These are phyloP conservation scores for Papilio gigon DNA, from an alignment of 2,888 invertebrate genomes.

Conservation along the genomic window DNA sequence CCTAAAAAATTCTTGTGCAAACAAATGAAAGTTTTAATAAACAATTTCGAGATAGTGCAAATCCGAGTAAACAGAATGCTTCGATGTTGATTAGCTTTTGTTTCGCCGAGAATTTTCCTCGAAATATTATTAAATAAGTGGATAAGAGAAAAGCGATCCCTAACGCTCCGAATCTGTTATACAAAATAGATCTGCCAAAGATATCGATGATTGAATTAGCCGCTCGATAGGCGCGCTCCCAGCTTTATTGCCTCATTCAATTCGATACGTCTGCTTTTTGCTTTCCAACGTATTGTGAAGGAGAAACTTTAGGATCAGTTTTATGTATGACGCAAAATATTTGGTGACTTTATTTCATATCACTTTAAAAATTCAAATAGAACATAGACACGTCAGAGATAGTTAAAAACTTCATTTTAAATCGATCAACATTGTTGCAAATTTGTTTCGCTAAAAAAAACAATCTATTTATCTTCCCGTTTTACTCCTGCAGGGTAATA, in stretches of 20 bases:
- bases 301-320: constrained; percentile 6
- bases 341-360: background rate
- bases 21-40: constrained; percentile 21
- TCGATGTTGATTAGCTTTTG: constrained; percentile 26
- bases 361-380: background rate
- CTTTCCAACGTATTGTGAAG: constrained; percentile 28
- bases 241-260: constrained; percentile 39
- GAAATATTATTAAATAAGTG: constrained; percentile 37
- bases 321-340: constrained; percentile 14
- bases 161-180: constrained; percentile 64
- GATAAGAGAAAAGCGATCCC: constrained; percentile 46
- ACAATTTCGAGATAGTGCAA: constrained; percentile 20
- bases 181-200: constrained; percentile 75
- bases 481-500: no score
- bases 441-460: no score
- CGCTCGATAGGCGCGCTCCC: constrained; percentile 58
- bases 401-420: no score
- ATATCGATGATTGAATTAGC: constrained; percentile 77
- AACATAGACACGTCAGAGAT: background rate
- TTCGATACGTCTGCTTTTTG: constrained; percentile 38
- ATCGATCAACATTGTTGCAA: no score
- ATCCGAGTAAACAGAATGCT: constrained; percentile 6
- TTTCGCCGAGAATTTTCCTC: constrained; percentile 28
- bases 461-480: no score
- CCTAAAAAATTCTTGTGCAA: constrained; percentile 4